Conservation (phyloP, 2,113 vertebrate species). For the Hepsetus odoe region DNA sequence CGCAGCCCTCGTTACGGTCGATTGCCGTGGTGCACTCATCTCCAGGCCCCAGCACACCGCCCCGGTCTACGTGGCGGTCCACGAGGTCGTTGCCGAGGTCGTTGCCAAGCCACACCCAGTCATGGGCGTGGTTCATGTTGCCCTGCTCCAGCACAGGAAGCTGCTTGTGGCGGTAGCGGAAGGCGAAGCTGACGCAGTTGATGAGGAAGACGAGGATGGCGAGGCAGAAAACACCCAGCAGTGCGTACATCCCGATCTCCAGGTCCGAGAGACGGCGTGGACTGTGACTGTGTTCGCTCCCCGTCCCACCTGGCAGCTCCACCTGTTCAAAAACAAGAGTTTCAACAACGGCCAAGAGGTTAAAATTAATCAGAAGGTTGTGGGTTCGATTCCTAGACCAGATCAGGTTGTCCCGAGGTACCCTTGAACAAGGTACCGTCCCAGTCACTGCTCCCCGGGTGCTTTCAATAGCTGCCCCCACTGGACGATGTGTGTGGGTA, state of each 20-base stretch:
- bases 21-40: conserved; percentile 89
- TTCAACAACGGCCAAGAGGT: no score
- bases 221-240: conserved; percentile 94
- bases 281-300: conserved; percentile 83
- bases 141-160: conserved; percentile 88
- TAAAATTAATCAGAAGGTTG: no score
- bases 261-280: conserved; percentile 88
- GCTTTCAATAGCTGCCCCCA: no score
- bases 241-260: conserved; percentile 97
- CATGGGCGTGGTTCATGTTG: conserved; percentile 94
- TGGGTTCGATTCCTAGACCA: no score
- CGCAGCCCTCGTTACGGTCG: conserved; percentile 85
- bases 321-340: conserved; percentile 57
- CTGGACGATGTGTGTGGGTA: no score
- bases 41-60: conserved; percentile 74
- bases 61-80: conserved; percentile 83
- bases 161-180: conserved; percentile 95
- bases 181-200: conserved; percentile 96
- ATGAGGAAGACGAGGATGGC: conserved; percentile 96
- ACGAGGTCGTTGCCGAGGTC: conserved; percentile 85
- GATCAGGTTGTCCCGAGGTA: no score
- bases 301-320: conserved; percentile 76
- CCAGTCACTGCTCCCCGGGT: no score
- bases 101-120: conserved; percentile 96
- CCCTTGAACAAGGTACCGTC: no score